Base-by-base conservation (phyloP, 1,140 invertebrate genomes). In the Drosophila bifasciata region DNA sequence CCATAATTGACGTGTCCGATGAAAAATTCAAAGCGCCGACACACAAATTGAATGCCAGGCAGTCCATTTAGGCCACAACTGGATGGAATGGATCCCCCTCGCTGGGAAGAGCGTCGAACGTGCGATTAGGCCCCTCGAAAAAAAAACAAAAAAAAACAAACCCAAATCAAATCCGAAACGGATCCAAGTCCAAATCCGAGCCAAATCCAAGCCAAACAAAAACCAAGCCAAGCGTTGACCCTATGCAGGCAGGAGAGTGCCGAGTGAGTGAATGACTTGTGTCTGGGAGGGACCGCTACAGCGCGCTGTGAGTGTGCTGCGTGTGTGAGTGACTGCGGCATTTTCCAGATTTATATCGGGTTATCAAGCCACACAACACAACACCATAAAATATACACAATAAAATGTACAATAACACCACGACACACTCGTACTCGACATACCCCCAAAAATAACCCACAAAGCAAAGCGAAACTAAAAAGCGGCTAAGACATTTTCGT, bases 291-390 rank as follows among this genome's bases (percentile, higher is more conserved):
- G 23, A 4, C 0, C 6, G 25, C 28, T 8, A 3, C 28, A 9
- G 28, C 28, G 28, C 0, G 8, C 2, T 7, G 3, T 11, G 28
- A 0, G 28, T 0, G 28, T 11, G 9, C 62, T 72, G 61, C 49
- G 51, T 53, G 69, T 71, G 57, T 73, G 78, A 72, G 73, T 57
- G 69, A 83, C 61, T 81, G 72, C 79, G 58, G 74, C 69, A 71
- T 83, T 84, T 79, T 71, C 73, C 67, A 77, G 75, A 83, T 83
- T 83, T 83, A 83, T 83, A 66, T 83, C 56, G 79, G 79, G 79
- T 70, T 83, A 83, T 79, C 75, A 71, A 59, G 62, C 72, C 66
- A 46, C 40, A 57, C 51, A 75, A 46, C 52, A 78, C 59, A 76
- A 61, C 36, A 25, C 48, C 50, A 60, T 52, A 25, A 60, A 71